Evolutionary conservation across 1,140 invertebrate species (phyloP).

Genomic region (Drosophila murphyi): DNA sequence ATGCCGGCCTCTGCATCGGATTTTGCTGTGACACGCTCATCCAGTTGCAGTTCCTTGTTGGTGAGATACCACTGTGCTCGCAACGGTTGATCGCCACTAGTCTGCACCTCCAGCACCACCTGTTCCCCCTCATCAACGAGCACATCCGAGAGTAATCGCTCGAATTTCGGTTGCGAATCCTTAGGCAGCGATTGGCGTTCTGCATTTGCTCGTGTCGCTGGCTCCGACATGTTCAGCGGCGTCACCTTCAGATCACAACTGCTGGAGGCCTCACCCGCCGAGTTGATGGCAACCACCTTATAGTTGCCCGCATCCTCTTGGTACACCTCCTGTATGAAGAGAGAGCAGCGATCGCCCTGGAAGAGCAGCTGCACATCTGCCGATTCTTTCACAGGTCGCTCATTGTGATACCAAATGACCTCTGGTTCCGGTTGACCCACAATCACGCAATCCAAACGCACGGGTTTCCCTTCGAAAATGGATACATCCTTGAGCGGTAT

Average conservation of each 20-base stretch:
- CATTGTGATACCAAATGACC: conserved; percentile 95
- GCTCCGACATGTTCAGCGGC: conserved; percentile 77
- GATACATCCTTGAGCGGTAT: conserved; percentile 89
- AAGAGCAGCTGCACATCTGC: conserved; percentile 91
- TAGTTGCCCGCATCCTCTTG: conserved; percentile 92
- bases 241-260: conserved; percentile 88
- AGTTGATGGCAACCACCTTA: conserved; percentile 92
- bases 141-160: conserved; percentile 89
- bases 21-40: conserved; percentile 85
- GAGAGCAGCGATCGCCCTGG: conserved; percentile 92
- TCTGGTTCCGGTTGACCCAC: conserved; percentile 94
- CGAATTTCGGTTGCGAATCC: conserved; percentile 88
- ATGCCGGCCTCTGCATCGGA: conserved; percentile 86
- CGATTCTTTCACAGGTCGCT: conserved; percentile 93
- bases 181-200: conserved; percentile 79
- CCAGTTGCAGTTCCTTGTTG: conserved; percentile 86
- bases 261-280: conserved; percentile 91
- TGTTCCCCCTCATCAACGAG: conserved; percentile 89
- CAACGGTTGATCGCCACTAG: conserved; percentile 90
- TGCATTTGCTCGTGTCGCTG: conserved; percentile 66
- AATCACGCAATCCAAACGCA: conserved; percentile 92
- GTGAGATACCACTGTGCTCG: conserved; percentile 91
- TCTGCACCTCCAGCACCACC: conserved; percentile 89
- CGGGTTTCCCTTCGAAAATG: conserved; percentile 89
- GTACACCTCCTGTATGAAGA: conserved; percentile 91